Evolutionary conservation across 2,888 invertebrate genomes (phyloP), one percentile per base, ranked within the genome.

Genomic region (Nebria brevicollis): DNA sequence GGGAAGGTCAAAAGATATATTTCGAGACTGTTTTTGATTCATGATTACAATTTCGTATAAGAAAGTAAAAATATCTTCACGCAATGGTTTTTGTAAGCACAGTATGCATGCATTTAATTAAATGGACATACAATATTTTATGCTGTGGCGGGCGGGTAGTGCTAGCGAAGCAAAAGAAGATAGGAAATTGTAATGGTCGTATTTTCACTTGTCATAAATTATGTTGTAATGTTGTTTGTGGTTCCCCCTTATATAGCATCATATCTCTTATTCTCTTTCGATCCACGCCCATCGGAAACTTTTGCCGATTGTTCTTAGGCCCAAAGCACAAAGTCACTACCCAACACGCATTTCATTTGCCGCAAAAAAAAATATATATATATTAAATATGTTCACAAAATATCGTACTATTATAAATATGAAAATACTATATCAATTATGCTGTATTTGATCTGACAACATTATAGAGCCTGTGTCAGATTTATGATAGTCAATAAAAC

Each of bases 141-240:
- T 54, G 7, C 54, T 54, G 7, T 11, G 54, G 6, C 54, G 7
- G 13, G 13, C 54, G 54, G 54, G 54, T 3, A 54, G 54, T 54
- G 54, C 54, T 7, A 54, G 11, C 54, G 54, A 54, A 54, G 54
- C 54, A 54, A 54, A 54, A 54, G 54, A 54, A 54, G 54, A 54
- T 54, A 54, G 54, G 54, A 54, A 54, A 54, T 54, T 54, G 54
- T 54, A 54, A 54, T 54, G 54, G 54, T 54, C 13, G 54, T 54
- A 54, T 54, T 70, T 70, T 70, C 70, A 70, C 25, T 70, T 70
- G 70, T 25, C 70, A 70, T 70, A 70, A 70, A 70, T 70, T 70
- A 70, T 26, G 26, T 70, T 70, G 11, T 11, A 34, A 70, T 70
- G 25, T 26, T 70, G 70, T 70, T 70, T 70, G 70, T 70, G 54